A percentile compares a stretch with the other conserved stretches of the same genome.
phyloP scores from a whole-genome alignment of 2,888 invertebrate species.

The Teleogryllus oceanicus region DNA sequence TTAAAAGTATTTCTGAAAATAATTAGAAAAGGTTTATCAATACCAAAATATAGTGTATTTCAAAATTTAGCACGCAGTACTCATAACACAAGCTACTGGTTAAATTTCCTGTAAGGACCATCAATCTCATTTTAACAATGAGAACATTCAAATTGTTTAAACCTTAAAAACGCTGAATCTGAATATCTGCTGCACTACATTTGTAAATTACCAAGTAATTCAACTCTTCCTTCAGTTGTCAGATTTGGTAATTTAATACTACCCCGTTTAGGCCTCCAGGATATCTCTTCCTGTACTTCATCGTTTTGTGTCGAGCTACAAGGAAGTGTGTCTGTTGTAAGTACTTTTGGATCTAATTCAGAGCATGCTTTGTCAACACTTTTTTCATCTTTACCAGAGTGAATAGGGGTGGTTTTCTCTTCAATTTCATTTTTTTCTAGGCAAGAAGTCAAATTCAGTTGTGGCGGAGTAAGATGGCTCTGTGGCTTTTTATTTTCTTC shows the following conservation, averaged over 20 bases:
- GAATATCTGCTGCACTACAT: not conserved
- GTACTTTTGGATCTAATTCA: not conserved
- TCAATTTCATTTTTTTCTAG: too few species aligned
- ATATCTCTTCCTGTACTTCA: conserved; percentile 38
- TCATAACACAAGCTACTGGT: too few species aligned
- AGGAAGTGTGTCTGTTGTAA: not conserved
- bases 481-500: not conserved
- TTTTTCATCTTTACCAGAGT: too few species aligned
- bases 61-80: too few species aligned
- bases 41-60: too few species aligned
- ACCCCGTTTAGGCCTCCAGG: conserved; percentile 49
- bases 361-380: not conserved
- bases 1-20: too few species aligned
- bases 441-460: not conserved
- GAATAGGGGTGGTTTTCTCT: not conserved
- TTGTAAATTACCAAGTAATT: not conserved
- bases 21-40: too few species aligned
- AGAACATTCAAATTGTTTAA: too few species aligned
- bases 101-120: too few species aligned
- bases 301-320: conserved; percentile 22
- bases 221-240: conserved; percentile 37
- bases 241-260: conserved; percentile 46
- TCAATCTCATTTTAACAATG: too few species aligned
- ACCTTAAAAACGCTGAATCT: too few species aligned
- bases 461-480: not conserved